These are phyloP conservation scores for Apamea anceps DNA, from an alignment of 2,888 invertebrate species.

Conservation along the genomic window DNA sequence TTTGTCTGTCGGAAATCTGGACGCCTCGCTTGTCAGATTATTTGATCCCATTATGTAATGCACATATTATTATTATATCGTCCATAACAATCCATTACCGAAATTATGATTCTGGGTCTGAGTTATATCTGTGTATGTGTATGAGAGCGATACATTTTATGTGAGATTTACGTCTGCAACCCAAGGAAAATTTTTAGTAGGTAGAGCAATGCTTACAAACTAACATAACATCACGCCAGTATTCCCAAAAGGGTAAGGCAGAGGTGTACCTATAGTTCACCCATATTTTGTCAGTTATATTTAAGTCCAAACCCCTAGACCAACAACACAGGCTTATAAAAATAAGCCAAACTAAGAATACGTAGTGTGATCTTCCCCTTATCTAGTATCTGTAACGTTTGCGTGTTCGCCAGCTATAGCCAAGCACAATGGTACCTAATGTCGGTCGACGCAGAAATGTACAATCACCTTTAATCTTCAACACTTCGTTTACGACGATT, in stretches of 20 bases:
- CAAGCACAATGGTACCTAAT: constrained; percentile 26
- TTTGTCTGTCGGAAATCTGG: constrained; percentile 3
- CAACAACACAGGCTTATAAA: neutral
- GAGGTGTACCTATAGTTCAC: neutral
- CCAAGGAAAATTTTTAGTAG: neutral
- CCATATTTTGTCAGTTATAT: neutral
- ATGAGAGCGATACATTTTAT: neutral
- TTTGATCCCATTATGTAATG: neutral
- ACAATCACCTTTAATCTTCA: constrained; percentile 28
- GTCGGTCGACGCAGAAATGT: constrained; percentile 9
- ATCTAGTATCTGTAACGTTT: constrained; percentile 13
- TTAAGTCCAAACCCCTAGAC: neutral
- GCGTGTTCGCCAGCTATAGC: constrained; percentile 23
- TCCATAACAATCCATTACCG: constrained; percentile 8
- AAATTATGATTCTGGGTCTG: neutral
- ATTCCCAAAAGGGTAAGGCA: neutral
- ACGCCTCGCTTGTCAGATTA: constrained; percentile 4
- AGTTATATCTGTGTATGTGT: too few relatives aligned
- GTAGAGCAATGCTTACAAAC: neutral
- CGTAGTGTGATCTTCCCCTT: neutral
- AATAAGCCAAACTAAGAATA: neutral
- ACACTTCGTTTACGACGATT: constrained; percentile 20
- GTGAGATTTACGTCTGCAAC: neutral
- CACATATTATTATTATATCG: neutral
- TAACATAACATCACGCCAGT: neutral